Evolutionary conservation across 53 echinoderm and acorn worm species (phyloP).

Genomic region (Zoroaster sp.): DNA sequence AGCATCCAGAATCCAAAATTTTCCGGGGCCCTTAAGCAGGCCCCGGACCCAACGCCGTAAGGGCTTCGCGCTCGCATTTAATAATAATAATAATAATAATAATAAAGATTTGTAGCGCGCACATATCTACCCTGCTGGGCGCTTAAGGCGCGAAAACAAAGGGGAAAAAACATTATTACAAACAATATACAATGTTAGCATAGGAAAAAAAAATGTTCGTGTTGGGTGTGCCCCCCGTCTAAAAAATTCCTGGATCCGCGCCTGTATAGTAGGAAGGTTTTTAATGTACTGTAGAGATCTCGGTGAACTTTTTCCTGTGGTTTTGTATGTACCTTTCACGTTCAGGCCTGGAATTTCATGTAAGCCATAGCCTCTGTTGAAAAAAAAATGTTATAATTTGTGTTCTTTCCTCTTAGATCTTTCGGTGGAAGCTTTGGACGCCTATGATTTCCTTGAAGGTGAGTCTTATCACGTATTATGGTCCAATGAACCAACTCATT

Average conservation of each 20-base stretch:
- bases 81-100: too few relatives aligned
- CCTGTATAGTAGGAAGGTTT: background rate
- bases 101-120: too few relatives aligned
- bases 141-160: too few relatives aligned
- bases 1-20: too few relatives aligned
- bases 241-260: background rate
- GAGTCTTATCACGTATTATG: background rate
- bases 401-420: slow-evolving; percentile 54
- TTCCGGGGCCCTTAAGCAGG: too few relatives aligned
- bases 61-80: too few relatives aligned
- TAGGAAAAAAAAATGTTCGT: background rate
- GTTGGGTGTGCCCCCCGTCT: background rate
- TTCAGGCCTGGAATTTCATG: too few relatives aligned
- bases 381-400: background rate
- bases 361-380: too few relatives aligned
- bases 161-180: too few relatives aligned
- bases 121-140: too few relatives aligned
- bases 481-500: background rate
- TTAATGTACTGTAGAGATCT: background rate
- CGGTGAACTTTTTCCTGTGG: background rate
- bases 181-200: too few relatives aligned
- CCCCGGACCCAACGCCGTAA: too few relatives aligned
- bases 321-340: background rate
- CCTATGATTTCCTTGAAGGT: slow-evolving; percentile 90
- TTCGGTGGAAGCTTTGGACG: slow-evolving; percentile 74